Base-by-base conservation (phyloP, 2,888 invertebrate species). In the Orthonevra nobilis region DNA sequence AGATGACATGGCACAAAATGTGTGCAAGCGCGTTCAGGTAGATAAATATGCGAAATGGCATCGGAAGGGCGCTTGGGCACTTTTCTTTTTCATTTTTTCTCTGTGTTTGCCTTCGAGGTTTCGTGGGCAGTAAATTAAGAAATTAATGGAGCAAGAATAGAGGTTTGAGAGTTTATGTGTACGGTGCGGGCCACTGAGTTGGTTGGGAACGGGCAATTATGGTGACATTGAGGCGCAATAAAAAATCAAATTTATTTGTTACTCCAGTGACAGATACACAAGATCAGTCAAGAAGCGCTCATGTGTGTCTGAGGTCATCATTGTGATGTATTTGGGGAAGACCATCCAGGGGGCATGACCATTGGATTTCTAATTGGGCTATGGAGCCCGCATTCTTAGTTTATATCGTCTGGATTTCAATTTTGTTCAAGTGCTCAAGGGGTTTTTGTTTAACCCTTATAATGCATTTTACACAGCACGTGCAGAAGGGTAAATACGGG, bases 41-140 rank as follows among this genome's bases (percentile, higher is more conserved):
- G 48, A 58, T 66, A 30, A 64, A 32, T 46, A 63, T 60, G 77
- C 58, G 44, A 70, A 77, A 32, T 26, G 38, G 32, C 7, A 9
- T 32, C 32, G 50, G 5, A 42, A 50, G 69, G 44, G 54, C 38
- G 19, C 14, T 34, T 19, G 54, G 17, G 34, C 23, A 48, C 5
- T 9, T 15, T 26, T 46, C 26, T 28, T 36, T 12, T 12, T 30
- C 60, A 23, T 23, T 23, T 23, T 23, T 23, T 5, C 23, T 23
- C 23, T 23, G 3, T 50, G 17, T 61, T 48, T 42, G 34, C 38
- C n/a, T n/a, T n/a, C n/a, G n/a, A n/a, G n/a, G n/a, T n/a, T n/a
- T n/a, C n/a, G n/a, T 48, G 48, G 28, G 10, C 58, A 36, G 70
- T 77, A 58, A 77, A 72, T 72, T 60, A 44, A 20, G 32, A 34